Evolutionary conservation across 2,888 invertebrate species (phyloP).

Genomic region (Drosophila fungiperda): DNA sequence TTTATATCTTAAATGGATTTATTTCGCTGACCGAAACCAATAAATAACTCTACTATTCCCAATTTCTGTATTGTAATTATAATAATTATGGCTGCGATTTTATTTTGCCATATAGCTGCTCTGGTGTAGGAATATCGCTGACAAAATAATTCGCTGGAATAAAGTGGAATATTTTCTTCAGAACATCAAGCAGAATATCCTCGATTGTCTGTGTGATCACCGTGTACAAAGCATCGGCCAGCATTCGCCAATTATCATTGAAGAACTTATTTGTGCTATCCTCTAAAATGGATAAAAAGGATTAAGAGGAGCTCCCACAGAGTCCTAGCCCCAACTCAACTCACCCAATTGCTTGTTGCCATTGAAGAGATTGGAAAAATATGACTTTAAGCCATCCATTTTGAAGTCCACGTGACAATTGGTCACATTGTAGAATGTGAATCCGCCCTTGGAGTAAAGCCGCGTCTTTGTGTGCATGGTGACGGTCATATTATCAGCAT

Average conservation of each 20-base stretch:
- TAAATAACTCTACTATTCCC: neutral
- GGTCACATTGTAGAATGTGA: constrained; percentile 90
- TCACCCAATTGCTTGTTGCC: constrained; percentile 90
- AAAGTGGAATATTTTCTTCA: constrained; percentile 89
- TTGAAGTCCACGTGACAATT: constrained; percentile 89
- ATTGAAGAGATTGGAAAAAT: constrained; percentile 90
- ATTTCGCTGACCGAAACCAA: constrained; percentile 28
- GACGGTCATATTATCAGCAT: constrained; percentile 90
- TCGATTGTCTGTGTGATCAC: constrained; percentile 90
- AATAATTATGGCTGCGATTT: constrained; percentile 48
- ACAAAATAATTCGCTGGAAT: constrained; percentile 90
- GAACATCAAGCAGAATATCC: constrained; percentile 89
- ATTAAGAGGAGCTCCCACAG: neutral
- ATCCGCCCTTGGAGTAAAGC: constrained; percentile 88
- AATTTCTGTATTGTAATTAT: neutral
- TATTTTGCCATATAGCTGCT: constrained; percentile 79
- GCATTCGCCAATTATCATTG: constrained; percentile 90
- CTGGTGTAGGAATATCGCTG: constrained; percentile 86
- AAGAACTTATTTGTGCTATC: constrained; percentile 91
- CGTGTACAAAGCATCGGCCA: constrained; percentile 89
- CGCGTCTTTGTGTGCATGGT: constrained; percentile 89
- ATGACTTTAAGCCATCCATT: constrained; percentile 88
- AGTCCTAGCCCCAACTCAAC: constrained; percentile 63
- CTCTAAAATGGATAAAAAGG: constrained; percentile 86
- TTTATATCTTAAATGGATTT: neutral